Evolutionary conservation across 2,888 invertebrate genomes (phyloP), one percentile per base, ranked within the genome.

Genomic region (Orthosia cruda): DNA sequence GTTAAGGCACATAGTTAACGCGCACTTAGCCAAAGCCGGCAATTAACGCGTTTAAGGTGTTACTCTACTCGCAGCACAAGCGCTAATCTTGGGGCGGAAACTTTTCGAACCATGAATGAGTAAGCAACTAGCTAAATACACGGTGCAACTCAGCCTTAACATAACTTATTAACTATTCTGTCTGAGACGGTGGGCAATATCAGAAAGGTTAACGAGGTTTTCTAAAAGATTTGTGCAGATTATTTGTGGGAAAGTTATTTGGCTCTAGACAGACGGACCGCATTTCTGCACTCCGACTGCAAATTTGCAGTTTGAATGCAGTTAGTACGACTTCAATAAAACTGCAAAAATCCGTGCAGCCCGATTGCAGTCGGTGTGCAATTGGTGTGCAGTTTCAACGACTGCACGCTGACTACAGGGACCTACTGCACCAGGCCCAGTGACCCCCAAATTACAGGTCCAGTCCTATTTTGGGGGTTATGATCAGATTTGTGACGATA

Each of bases 21-120:
- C 83, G 87, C 88, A 91, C 87, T 92, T 91, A 92, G 86, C 87
- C 81, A 80, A 89, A 91, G 87, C 86, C 80, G 81, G 88, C 91
- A 93, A 95, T 95, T 95, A 95, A 86, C 89, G 88, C 88, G 90
- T 92, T 92, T 92, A 83, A 77, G 83, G 87, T 85, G 74, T 83
- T 91, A 89, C 88, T 86, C 89, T 80, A 83, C 83, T 89, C 89
- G 84, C 89, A 88, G 86, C 87, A 90, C 91, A 92, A 93, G 89
- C 91, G 89, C 91, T 92, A 94, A 95, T 95, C 91, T 94, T 90
- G 87, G 90, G 90, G 89, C 87, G 91, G 91, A 90, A 93, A 92
- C 91, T 92, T 92, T 90, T 86, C 86, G 74, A 81, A 74, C 81
- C 89, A 87, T 88, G 90, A 93, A 92, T 94, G 91, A 94, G 89